Base-by-base conservation (phyloP, 2,888 invertebrate genomes). In the Arrhopalites spinosus region DNA sequence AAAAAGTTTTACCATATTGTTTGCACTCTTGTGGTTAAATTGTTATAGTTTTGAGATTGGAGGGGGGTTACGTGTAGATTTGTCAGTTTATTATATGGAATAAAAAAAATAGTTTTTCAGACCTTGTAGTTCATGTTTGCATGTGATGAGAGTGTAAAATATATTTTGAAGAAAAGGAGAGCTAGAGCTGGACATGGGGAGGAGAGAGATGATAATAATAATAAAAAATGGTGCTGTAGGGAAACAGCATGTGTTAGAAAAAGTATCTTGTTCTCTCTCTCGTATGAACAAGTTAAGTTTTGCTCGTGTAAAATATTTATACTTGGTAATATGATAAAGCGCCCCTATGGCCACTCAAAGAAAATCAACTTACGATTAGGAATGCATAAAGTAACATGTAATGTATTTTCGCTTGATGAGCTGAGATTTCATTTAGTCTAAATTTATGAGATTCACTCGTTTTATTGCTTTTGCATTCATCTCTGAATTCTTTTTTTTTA, bases 391-490 rank as follows among this genome's bases (percentile, higher is more conserved):
- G 15, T 50, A 3, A 17, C 3, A 50, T 43, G 29, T 66, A 66
- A 66, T 66, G 66, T 66, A 66, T 66, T 66, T 66, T 66, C 66
- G 30, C 66, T 30, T 66, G 43, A 66, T 66, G 66, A 66, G 43
- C 29, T 66, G 30, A 53, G 56, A 69, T 70, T 70, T 59, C 56
- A 70, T 70, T 70, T 56, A 36, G 36, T 36, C 36, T 30, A 70
- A 43, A 70, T 70, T 70, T 70, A 70, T 70, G 70, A 30, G 70
- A 59, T 70, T 59, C 70, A 30, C 20, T 30, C 7, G 59, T 70
- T 59, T 59, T 70, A 56, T 59, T 59, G 20, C 70, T 43, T 70
- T 59, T 70, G 30, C 70, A 70, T 59, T 70, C 70, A 36, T 59
- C 36, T 15, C 29, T n/a, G 13, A 30, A 64, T 64, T 64, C 29